A percentile compares a stretch with the other conserved stretches of the same genome.
Evolutionary conservation across 2,888 invertebrate genomes (phyloP).

Genomic region (Lamproptera curius): DNA sequence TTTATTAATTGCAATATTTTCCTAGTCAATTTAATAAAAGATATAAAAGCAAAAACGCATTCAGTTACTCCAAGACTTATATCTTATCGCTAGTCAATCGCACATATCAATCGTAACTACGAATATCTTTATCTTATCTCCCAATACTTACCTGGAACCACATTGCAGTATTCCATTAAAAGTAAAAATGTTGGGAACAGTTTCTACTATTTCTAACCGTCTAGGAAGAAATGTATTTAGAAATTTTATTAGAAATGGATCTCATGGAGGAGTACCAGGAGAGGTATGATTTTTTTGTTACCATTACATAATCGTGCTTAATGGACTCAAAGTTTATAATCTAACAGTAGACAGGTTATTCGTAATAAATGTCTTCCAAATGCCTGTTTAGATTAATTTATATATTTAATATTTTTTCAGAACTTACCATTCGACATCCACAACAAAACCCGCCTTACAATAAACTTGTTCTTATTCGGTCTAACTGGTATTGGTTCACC

Average conservation of each 20-base stretch:
- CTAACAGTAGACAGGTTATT: not conserved
- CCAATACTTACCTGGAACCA: constrained; percentile 24
- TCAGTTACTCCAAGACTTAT: not conserved
- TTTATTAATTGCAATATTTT: too few species aligned
- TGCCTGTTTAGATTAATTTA: too few species aligned
- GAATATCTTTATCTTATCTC: constrained; percentile 56
- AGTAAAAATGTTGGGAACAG: constrained; percentile 60
- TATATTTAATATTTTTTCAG: constrained; percentile 71
- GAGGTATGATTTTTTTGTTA: constrained; percentile 45
- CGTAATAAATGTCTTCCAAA: too few species aligned
- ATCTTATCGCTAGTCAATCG: constrained; percentile 23
- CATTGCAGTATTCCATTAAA: constrained; percentile 18
- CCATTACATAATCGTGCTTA: constrained; percentile 45
- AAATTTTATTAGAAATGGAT: constrained; percentile 56
- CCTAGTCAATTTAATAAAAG: too few species aligned
- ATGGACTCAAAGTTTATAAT: too few species aligned
- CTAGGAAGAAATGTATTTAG: constrained; percentile 57
- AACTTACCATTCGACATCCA: constrained; percentile 87
- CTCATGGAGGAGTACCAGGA: constrained; percentile 61
- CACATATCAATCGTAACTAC: constrained; percentile 38
- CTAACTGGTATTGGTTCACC: constrained; percentile 86
- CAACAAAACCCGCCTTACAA: constrained; percentile 83
- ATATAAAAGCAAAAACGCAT: not conserved
- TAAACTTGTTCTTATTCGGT: constrained; percentile 83
- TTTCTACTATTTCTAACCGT: constrained; percentile 57